phyloP scores from a whole-genome alignment of 2,888 invertebrate species.

The Drosophila neotestacea region DNA sequence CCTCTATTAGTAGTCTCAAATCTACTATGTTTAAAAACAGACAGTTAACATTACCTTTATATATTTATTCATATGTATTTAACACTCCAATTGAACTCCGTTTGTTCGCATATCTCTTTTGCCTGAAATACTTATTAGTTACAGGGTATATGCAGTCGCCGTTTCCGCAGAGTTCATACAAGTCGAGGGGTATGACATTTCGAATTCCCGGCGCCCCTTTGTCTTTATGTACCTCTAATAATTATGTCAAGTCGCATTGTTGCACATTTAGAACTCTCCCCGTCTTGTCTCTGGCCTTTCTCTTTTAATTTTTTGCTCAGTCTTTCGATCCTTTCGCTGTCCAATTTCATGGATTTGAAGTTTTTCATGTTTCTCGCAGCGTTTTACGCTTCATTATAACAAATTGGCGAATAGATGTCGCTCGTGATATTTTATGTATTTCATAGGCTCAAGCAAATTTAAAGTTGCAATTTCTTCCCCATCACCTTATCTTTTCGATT shows the following conservation, averaged over 20 bases:
- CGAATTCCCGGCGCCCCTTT: constrained; percentile 7
- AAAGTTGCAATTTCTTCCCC: constrained; percentile 31
- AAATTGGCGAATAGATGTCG: constrained; percentile 59
- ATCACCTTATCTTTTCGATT: constrained; percentile 8
- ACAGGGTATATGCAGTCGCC: constrained; percentile 15
- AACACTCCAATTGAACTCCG: too few relatives aligned
- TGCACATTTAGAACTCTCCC: constrained; percentile 13
- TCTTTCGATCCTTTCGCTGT: constrained; percentile 27
- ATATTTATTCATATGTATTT: not conserved
- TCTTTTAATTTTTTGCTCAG: not conserved
- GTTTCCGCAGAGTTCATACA: constrained; percentile 18
- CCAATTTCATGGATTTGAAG: constrained; percentile 72
- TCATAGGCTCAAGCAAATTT: constrained; percentile 38
- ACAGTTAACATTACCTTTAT: too few relatives aligned
- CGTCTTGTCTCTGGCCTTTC: not conserved
- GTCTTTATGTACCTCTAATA: constrained; percentile 54
- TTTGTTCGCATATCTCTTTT: not conserved
- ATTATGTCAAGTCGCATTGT: constrained; percentile 74
- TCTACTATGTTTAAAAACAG: too few relatives aligned
- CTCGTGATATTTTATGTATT: constrained; percentile 61
- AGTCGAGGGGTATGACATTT: constrained; percentile 20
- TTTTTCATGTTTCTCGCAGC: constrained; percentile 56
- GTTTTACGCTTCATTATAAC: constrained; percentile 74
- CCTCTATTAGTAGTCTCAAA: too few relatives aligned
- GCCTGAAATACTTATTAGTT: not conserved